Base-by-base conservation (phyloP, 2,888 invertebrate genomes). In the Dyspetes luteomarginatus region DNA sequence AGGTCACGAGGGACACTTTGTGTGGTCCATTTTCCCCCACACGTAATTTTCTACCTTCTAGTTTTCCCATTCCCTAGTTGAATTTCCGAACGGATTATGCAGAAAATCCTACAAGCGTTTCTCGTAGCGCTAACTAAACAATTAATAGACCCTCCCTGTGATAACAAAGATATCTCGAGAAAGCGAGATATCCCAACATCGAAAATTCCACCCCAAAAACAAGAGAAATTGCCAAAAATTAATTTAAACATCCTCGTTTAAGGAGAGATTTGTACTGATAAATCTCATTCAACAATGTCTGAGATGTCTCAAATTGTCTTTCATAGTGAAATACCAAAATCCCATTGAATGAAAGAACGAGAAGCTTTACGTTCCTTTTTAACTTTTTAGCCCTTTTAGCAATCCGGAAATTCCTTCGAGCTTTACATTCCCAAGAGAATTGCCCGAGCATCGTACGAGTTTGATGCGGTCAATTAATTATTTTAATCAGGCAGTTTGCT, bases 401-500 rank as follows among this genome's bases (percentile, higher is more conserved):
- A 36, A 12, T 36, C 9, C 12, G 2, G 36, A 7, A 12, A 36
- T 36, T 9, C 1, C 12, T 7, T 36, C 36, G 43, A 52, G 24
- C 30, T 17, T 41, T 26, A n/a, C 12, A 15, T 52, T 68, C 43
- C 56, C 19, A 1, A 24, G 68, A 26, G 55, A 68, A 43, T 68
- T 12, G n/a, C n/a, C n/a, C n/a, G 12, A 36, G 9, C 36, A 3
- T 43, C 17, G 55, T 43, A 36, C 17, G 26, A 43, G 24, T 56
- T 43, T 43, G 17, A 68, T 17, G 26, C 19, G 55, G 4, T 56
- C 55, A 41, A 55, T 68, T 43, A 68, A 68, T 68, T 68, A 56
- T 43, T 56, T 43, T 43, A 56, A 68, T 68, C 68, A 28, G 3
- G 36, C 15, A 4, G 55, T 43, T 12, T 43, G 24, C 36, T 9